Evolutionary conservation across 92 coral and sea anemone species (phyloP), one percentile per base, ranked within the genome.

Genomic region (Hydrozoanthus gracilis): DNA sequence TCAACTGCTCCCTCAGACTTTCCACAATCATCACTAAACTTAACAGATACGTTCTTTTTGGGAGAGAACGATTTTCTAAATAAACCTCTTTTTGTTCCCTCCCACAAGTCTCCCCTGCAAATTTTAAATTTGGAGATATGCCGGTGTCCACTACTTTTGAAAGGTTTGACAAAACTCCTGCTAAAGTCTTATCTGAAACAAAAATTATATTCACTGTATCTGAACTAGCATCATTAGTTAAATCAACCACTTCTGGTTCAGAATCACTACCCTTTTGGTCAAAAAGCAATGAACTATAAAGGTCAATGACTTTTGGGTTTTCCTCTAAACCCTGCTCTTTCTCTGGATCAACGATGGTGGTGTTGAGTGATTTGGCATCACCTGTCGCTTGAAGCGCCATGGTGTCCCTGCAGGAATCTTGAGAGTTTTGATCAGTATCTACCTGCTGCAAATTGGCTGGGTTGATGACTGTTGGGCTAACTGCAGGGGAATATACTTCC

Each of bases 1-100:
- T 92, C 93, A 51, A 88, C 90, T 51, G 92, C 93, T 60, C 95
- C 93, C 72, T 92, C 93, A 56, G 88, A 74, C 9, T 61, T 88
- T 44, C 93, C 93, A 55, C 77, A 72, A 72, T 92, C 93, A 77
- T 90, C 93, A 78, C 89, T 89, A 39, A 92, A 92, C 71, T 85
- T 83, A 4, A 89, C 88, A 1, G 90, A 88, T 56, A 90, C 68
- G 76, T 87, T 90, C 16, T 82, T 90, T 49, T 46, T 15, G 61
- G 95, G 90, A 71, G 89, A 85, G 83, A 92, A 92, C 7, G 93
- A 90, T 79, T 92, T 92, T 58, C 93, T 84, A 51, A 83, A 65
- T 66, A 92, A 71, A 48, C 86, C 93, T 60, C 93, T 90, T 85
- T 87, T 89, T 20, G 92, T 35, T 44, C 92, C 94, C 73, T 88